Evolutionary conservation across 2,888 invertebrate species (phyloP), one percentile per base, ranked within the genome.

Genomic region (Maniola hyperantus): DNA sequence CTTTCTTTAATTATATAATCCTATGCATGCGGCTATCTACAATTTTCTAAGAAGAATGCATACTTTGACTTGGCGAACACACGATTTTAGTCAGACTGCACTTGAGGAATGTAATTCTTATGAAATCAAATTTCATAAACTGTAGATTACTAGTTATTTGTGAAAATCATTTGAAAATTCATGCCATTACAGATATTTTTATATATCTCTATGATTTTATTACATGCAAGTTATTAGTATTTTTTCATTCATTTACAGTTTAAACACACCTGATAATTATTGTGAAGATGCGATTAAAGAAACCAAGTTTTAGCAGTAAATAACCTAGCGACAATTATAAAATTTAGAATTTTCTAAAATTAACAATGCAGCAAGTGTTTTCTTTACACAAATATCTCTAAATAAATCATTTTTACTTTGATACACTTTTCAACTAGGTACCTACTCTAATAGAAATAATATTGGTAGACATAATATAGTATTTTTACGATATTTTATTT

Each of bases 391-490:
- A n/a, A 34, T 34, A 34, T 54, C n/a, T 34, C 8, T 34, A 34
- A 1, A 15, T 54, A 34, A 34, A 36, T 18, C 2, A 34, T 54
- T 33, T 54, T 34, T 36, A 6, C 34, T 54, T 36, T n/a, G 15
- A 11, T 55, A 55, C 34, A 20, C 18, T 39, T 11, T 55, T 39
- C 6, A 18, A n/a, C n/a, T n/a, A n/a, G n/a, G n/a, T n/a, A n/a
- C 13, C 57, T 57, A 57, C 42, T 39, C 11, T 39, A 57, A 57
- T 18, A 11, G 57, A 20, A 57, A 57, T 57, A 42, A 57, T 57
- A 39, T 42, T 57, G 20, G 18, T 57, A 57, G 20, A 42, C 7
- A 18, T 18, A 54, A 42, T 13, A 42, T 39, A 18, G 6, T 57
- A 55, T 57, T 7, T 1, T 15, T 42, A 26, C 11, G 39, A 39